These are phyloP conservation scores for Cerastis leucographa DNA, from an alignment of 2,888 invertebrate genomes.

Conservation along the genomic window DNA sequence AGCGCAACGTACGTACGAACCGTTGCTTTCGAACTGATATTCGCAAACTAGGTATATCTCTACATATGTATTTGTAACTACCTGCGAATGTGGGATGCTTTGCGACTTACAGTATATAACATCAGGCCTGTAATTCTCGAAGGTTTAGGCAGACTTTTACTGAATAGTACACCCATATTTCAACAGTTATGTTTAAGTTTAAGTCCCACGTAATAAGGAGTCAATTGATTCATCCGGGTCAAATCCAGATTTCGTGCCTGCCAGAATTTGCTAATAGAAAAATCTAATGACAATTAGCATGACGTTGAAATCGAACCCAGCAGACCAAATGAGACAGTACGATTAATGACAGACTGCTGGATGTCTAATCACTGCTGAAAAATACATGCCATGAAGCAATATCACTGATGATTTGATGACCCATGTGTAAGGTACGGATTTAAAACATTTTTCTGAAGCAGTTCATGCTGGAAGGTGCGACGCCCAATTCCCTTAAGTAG, in stretches of 20 bases:
- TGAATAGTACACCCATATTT: background rate
- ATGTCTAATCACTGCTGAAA: background rate
- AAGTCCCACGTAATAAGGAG: background rate
- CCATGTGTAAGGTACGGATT: background rate
- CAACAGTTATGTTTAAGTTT: background rate
- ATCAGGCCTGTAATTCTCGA: background rate
- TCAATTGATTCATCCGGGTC: background rate
- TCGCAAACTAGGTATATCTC: conserved; percentile 8
- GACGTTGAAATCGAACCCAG: background rate
- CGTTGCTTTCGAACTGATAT: conserved; percentile 38
- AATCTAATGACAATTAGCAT: background rate
- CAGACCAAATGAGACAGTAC: background rate
- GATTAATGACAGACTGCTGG: background rate
- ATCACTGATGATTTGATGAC: background rate
- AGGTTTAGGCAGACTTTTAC: background rate
- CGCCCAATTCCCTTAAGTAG: background rate
- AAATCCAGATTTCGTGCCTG: background rate
- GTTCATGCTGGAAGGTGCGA: background rate
- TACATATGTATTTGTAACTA: conserved; percentile 18
- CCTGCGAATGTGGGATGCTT: conserved; percentile 6
- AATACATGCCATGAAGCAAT: background rate
- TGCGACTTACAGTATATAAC: background rate
- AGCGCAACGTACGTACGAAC: conserved; percentile 54
- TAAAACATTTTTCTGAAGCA: background rate
- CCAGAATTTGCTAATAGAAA: background rate